These are phyloP conservation scores for Drepana arcuata DNA, from an alignment of 1,140 invertebrate species.

Conservation along the genomic window DNA sequence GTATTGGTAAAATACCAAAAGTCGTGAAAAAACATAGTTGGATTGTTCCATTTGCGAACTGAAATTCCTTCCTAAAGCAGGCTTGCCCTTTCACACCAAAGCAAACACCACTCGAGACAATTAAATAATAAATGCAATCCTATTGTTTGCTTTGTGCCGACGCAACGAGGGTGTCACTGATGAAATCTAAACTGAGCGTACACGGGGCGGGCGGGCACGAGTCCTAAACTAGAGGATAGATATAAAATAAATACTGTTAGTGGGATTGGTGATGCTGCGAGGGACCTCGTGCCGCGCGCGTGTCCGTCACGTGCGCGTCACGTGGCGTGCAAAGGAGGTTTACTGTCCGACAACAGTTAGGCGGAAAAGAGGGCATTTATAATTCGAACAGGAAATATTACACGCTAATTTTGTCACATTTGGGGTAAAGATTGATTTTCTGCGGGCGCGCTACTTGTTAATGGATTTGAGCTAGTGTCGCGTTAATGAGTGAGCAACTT, in stretches of 20 bases:
- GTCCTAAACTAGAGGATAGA: slow-evolving; percentile 50
- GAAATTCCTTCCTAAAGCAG: too few relatives aligned
- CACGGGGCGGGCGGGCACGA: slow-evolving; percentile 41
- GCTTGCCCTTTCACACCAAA: too few relatives aligned
- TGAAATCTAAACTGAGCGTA: slow-evolving; percentile 60
- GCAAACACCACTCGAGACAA: slow-evolving; percentile 50
- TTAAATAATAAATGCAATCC: slow-evolving; percentile 65
- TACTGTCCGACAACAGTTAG: slow-evolving; percentile 28
- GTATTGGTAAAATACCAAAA: too few relatives aligned
- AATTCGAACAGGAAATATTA: slow-evolving; percentile 65
- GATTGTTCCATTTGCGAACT: too few relatives aligned
- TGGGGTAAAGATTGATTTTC: slow-evolving; percentile 52
- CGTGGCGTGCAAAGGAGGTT: slow-evolving; percentile 2
- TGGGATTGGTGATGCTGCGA: slow-evolving; percentile 17
- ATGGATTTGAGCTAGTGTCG: background rate
- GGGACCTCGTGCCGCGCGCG: slow-evolving; percentile 27
- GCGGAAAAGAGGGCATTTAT: slow-evolving; percentile 44
- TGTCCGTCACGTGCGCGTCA: slow-evolving; percentile 24
- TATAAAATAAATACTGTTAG: slow-evolving; percentile 54
- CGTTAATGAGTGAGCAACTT: background rate
- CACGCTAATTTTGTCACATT: slow-evolving; percentile 62
- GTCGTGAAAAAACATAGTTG: too few relatives aligned
- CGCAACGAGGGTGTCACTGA: slow-evolving; percentile 30
- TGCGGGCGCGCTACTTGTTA: slow-evolving; percentile 26
- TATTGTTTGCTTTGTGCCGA: slow-evolving; percentile 46